phyloP scores from a whole-genome alignment of 2,888 invertebrate genomes.

The Cordilura impudica region DNA sequence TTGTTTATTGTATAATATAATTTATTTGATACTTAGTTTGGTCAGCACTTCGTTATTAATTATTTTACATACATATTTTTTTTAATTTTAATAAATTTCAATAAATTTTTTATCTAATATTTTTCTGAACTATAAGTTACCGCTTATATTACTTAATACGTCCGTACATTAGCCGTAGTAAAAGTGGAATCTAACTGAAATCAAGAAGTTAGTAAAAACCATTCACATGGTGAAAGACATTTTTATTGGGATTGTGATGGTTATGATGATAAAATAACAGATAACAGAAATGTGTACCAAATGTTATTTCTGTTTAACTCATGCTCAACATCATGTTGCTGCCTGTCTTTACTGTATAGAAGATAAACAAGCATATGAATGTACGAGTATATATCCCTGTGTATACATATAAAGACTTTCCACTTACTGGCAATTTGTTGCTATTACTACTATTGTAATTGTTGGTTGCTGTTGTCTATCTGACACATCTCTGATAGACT shows the following conservation, averaged over 20 bases:
- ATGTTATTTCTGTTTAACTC: background rate
- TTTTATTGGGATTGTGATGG: too few species aligned
- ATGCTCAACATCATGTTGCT: too few species aligned
- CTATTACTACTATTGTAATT: background rate
- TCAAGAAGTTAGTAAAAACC: background rate
- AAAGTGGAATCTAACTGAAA: slow-evolving; percentile 4
- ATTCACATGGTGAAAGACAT: too few species aligned
- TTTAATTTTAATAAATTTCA: background rate
- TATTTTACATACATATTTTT: too few species aligned
- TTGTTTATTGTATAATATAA: slow-evolving; percentile 1
- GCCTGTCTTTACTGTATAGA: too few species aligned
- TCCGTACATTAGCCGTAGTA: background rate
- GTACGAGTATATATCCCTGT: too few species aligned
- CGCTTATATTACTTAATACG: too few species aligned
- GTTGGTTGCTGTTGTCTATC: background rate
- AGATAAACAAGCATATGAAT: too few species aligned
- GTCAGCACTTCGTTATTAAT: background rate
- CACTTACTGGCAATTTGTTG: background rate
- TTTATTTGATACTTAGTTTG: background rate
- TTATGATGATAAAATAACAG: too few species aligned
- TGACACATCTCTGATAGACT: background rate
- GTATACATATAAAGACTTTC: background rate
- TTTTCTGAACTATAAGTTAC: background rate
- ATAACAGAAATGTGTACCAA: too few species aligned
- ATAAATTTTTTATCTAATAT: background rate